Evolutionary conservation across 1,140 invertebrate genomes (phyloP), one percentile per base, ranked within the genome.

Genomic region (Pseudomyrmex dendroicus): DNA sequence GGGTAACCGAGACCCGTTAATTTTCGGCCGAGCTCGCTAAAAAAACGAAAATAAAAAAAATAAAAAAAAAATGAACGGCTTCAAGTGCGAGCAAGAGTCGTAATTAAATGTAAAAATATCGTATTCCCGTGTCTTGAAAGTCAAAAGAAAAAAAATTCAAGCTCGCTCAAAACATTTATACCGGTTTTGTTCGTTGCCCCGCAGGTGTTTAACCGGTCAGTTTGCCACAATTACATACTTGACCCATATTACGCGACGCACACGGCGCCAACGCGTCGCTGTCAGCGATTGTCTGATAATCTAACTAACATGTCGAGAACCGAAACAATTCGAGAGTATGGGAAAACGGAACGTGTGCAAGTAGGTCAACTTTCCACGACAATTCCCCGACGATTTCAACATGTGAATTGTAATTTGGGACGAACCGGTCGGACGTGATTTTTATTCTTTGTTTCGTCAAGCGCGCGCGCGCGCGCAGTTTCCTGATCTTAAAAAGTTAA

Each of bases 351-450:
- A 66, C n/a, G 46, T 7, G 35, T 2, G 54, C 52, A 52, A 46
- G 70, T 35, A 50, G 66, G 72, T 59, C 59, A 56, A 80, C 25
- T 84, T 84, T 84, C 64, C 64, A 62, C 72, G 15, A 25, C 25
- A 1, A 84, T 73, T 74, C 56, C 22, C 54, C 48, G 25, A 63
- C 22, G 84, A 54, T 80, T 78, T 83, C 62, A 54, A 35, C 25
- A 68, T 35, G 50, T 70, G 57, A 85, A 89, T 88, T 73, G 84
- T 74, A 88, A 89, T 88, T 80, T 25, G 86, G 68, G 35, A 35
- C 46, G 48, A 64, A 67, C 67, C 73, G 85, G 73, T 68, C 46
- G 48, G 73, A 78, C 73, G 77, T 82, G 59, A 66, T 78, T 68
- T 54, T 46, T 44, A 46, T 10, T 68, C 73, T 78, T 68, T 84